Evolutionary conservation across 2,113 vertebrate species (phyloP).

Genomic region (Pelecanoides urinatrix): DNA sequence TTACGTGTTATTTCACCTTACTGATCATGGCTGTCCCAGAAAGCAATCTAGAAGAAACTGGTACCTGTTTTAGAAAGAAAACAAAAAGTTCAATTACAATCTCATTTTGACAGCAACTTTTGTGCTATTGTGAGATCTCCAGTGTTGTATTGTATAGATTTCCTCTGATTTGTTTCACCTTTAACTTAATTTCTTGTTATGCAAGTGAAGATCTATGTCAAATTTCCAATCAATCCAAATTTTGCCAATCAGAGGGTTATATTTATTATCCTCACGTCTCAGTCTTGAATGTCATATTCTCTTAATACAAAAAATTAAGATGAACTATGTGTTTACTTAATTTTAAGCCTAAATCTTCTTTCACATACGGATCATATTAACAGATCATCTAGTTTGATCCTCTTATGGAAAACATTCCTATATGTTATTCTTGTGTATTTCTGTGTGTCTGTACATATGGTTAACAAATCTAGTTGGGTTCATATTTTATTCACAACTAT

Average conservation of each 20-base stretch:
- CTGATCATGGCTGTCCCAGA: neutral
- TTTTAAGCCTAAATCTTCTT: neutral
- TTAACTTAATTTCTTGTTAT: neutral
- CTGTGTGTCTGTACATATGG: neutral
- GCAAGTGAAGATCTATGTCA: neutral
- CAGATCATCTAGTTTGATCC: neutral
- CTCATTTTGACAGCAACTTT: neutral
- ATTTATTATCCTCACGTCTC: neutral
- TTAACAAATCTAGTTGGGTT: neutral
- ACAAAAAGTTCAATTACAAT: neutral
- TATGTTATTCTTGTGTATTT: neutral
- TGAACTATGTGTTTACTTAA: neutral
- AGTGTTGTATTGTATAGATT: neutral
- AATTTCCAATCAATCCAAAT: neutral
- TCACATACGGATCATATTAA: neutral
- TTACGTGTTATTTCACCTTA: neutral
- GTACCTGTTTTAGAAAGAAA: neutral
- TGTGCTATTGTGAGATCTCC: neutral
- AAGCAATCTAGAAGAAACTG: neutral
- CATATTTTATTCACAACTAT: constrained; percentile 14
- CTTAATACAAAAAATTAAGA: neutral
- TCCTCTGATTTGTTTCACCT: neutral
- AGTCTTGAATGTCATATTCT: neutral
- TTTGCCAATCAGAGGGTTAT: neutral
- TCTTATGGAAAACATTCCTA: neutral